Evolutionary conservation across 2,888 invertebrate genomes (phyloP), one percentile per base, ranked within the genome.

Genomic region (Acleris laterana): DNA sequence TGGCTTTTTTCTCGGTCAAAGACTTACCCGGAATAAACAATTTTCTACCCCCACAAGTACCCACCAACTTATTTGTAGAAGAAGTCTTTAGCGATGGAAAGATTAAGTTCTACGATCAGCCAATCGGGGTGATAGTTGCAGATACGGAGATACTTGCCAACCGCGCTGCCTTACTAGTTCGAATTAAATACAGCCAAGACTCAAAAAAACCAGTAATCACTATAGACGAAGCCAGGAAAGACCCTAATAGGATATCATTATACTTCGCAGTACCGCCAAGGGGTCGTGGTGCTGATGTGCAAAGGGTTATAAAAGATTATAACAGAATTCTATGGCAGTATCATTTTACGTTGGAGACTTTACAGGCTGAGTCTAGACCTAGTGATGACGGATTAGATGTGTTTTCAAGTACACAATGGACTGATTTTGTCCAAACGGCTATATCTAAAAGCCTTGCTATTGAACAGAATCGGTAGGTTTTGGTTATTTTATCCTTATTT

Each of bases 261-360:
- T 80, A 73, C 44, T 48, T 78, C 0, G 68, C 78, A 0, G 71
- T 82, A 52, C 85, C 87, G 20, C 85, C 89, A 1, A 82, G 78
- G 66, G 85, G 81, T 16, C 78, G 81, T 51, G 91, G 91, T 0
- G 17, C 71, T 0, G 80, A 94, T 70, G 82, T 93, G 1, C 85
- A 88, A 42, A 90, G 88, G 65, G 87, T 93, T 0, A 83, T 95
- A 7, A 94, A 93, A 67, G 96, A 96, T 0, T 85, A 77, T 32
- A 91, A 94, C 50, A 84, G 91, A 53, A 85, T 93, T 58, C 94
- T 90, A 3, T 78, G 87, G 19, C 96, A 97, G 77, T 96, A 95
- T 75, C 96, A 95, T 78, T 96, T 93, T 71, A 93, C 94, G 1
- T 95, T 96, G 95, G 96, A 96, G 81, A 94, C 94, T 0, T 93